Evolutionary conservation across 2,113 vertebrate genomes (phyloP).

Genomic region (Felis chaus): DNA sequence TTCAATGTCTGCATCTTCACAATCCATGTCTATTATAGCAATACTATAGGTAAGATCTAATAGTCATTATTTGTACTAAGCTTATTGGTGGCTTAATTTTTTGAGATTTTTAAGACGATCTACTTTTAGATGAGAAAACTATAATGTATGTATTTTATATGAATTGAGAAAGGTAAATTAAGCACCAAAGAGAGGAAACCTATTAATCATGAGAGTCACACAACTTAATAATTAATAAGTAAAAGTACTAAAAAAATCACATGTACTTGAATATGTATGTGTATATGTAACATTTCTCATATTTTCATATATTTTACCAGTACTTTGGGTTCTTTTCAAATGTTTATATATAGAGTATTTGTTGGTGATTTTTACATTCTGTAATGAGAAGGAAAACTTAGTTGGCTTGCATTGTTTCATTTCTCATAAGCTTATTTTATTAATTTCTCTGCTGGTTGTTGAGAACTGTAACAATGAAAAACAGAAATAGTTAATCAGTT

Average conservation of each 20-base stretch:
- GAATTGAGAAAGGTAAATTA: conserved; percentile 8
- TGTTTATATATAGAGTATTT: neutral
- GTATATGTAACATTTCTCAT: neutral
- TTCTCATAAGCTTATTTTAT: conserved; percentile 67
- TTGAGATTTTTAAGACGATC: neutral
- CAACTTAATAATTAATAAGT: conserved; percentile 46
- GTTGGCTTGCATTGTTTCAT: conserved; percentile 50
- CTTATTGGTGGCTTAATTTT: neutral
- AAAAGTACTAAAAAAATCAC: conserved; percentile 48
- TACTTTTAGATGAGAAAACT: neutral
- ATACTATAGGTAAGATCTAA: neutral
- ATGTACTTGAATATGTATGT: neutral
- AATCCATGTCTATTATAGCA: neutral
- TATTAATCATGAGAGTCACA: neutral
- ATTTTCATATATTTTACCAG: conserved; percentile 62
- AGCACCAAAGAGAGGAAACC: neutral
- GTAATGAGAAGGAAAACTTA: conserved; percentile 70
- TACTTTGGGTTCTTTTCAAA: conserved; percentile 64
- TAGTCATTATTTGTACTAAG: neutral
- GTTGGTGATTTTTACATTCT: conserved; percentile 64
- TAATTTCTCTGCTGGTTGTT: conserved; percentile 67
- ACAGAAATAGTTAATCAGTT: conserved; percentile 55
- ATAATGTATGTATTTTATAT: neutral
- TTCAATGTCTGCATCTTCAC: neutral
- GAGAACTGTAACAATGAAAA: conserved; percentile 79